These are phyloP conservation scores for Phyllostomus hastatus DNA, from an alignment of 2,113 vertebrate genomes.

Conservation along the genomic window DNA sequence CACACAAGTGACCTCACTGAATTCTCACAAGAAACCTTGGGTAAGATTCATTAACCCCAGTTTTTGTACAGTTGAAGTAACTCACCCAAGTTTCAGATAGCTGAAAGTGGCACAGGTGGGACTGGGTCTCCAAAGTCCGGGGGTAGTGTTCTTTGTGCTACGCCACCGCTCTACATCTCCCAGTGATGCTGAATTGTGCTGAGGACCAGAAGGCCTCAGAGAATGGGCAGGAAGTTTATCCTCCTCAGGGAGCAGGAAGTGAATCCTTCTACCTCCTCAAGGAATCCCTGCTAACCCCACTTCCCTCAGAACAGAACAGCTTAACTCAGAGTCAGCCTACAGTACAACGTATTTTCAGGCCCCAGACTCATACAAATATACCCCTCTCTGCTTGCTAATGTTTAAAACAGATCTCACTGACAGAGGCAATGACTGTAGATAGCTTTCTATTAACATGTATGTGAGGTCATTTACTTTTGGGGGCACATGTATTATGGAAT, in stretches of 20 bases:
- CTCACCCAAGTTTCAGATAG: background rate
- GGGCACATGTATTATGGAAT: background rate
- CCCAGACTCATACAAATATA: background rate
- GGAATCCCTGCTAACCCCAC: background rate
- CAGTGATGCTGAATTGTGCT: background rate
- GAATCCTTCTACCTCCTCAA: background rate
- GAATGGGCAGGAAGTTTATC: background rate
- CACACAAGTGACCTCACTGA: background rate
- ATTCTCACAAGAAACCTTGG: background rate
- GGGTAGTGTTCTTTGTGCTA: background rate
- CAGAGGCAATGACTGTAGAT: background rate
- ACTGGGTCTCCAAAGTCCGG: background rate
- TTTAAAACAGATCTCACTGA: slow-evolving; percentile 1
- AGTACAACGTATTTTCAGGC: background rate
- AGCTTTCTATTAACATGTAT: background rate
- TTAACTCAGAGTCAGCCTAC: background rate
- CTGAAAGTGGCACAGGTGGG: background rate
- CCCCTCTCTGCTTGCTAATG: background rate
- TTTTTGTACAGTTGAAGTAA: background rate
- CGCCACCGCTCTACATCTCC: background rate
- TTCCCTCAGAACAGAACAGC: background rate
- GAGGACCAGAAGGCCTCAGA: background rate
- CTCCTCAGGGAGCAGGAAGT: background rate
- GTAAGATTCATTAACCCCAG: background rate
- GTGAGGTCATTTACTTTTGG: background rate